A percentile compares a stretch with the other conserved stretches of the same genome.
Conservation (phyloP, 1,140 invertebrate species). For the Caerostris extrusa region DNA sequence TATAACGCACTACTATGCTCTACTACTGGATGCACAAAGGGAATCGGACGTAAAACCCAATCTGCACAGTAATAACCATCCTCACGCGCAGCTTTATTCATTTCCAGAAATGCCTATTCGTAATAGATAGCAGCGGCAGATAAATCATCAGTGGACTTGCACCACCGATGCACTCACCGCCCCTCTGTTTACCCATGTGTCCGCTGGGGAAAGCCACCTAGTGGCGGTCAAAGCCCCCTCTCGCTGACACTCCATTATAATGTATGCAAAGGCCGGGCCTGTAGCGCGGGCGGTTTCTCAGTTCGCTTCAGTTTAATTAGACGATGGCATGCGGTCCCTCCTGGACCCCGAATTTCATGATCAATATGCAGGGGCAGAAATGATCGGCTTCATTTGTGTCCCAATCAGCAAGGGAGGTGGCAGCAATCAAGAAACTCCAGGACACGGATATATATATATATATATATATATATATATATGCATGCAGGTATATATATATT, state of each 20-base stretch:
- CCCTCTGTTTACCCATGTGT: conserved; percentile 62
- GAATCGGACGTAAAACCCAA: neutral
- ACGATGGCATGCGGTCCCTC: conserved; percentile 62
- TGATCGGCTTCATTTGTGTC: conserved; percentile 76
- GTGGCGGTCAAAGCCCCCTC: conserved; percentile 69
- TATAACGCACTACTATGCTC: too few relatives aligned
- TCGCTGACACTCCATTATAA: conserved; percentile 75
- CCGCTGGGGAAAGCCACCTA: conserved; percentile 65
- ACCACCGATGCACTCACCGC: neutral
- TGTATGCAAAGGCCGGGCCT: conserved; percentile 66
- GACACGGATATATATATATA: conserved; percentile 33
- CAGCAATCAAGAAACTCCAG: conserved; percentile 69
- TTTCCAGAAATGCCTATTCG: neutral
- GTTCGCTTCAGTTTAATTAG: conserved; percentile 76
- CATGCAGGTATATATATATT: neutral
- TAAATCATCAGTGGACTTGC: conserved; percentile 41
- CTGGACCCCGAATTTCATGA: conserved; percentile 66
- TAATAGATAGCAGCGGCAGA: neutral
- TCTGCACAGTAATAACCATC: neutral
- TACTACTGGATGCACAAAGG: neutral
- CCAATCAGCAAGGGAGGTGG: conserved; percentile 73
- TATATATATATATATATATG: neutral
- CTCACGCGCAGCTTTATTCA: conserved; percentile 13
- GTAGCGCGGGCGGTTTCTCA: conserved; percentile 60
- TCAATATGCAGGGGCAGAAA: conserved; percentile 69